Base-by-base conservation (phyloP, 2,113 vertebrate genomes). In the Mustela lutreola region DNA sequence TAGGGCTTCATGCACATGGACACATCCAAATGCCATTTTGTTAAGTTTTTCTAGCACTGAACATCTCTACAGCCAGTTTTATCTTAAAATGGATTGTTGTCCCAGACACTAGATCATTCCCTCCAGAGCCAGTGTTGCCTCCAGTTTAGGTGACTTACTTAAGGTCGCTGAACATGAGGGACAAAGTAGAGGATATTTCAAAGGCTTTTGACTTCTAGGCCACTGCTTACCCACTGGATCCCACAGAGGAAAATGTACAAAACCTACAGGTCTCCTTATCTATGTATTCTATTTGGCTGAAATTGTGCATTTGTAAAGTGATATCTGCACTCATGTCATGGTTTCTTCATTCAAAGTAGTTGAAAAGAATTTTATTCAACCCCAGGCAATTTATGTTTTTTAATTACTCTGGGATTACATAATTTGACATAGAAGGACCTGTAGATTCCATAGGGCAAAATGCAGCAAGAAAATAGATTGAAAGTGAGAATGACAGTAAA, bases 251-350 rank as follows among this genome's bases (percentile, higher is more conserved):
- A 92, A 96, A 84, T 86, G 39, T 56, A 84, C 45, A 90, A 96
- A 96, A 79, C 16, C 56, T 67, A 9, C 9, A 93, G 45, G 53
- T 96, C 87, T 97, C 92, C 92, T 97, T 84, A 94, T 97, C 89
- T 90, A 63, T 42, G 86, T 76, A 94, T 80, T 95, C 94, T 89
- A 85, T 87, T 73, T 60, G 39, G 63, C 53, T 82, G 73, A 84
- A 96, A 80, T 6, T 50, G 45, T 82, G 42, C 67, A 87, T 96
- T 96, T 87, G 39, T 87, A 92, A 95, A 92, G 92, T 31, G 36
- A 96, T 78, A 76, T 4, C 7, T 94, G 16, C 1, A 45, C 56
- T 97, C 50, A 50, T 28, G 33, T 53, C 56, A 88, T 39, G 39
- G 73, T 85, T 16, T 42, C 48, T 95, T 96, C 56, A 67, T 88